A percentile compares a stretch with the other conserved stretches of the same genome.
These are phyloP conservation scores for Neoscelio sp. DNA, from an alignment of 2,888 invertebrate species.

Conservation along the genomic window DNA sequence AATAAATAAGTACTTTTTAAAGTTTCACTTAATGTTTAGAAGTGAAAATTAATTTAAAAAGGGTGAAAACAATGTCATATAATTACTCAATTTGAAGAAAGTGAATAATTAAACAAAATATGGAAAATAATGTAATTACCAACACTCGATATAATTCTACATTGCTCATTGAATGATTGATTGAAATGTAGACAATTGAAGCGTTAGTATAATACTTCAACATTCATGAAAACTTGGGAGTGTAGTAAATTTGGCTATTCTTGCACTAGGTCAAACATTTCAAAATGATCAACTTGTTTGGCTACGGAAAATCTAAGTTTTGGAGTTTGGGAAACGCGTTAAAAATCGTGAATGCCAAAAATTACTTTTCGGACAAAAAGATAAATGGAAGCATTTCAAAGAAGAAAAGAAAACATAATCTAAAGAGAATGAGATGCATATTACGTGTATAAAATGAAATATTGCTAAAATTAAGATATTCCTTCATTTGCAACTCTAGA, in stretches of 20 bases:
- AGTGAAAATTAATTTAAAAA: slow-evolving; percentile 1
- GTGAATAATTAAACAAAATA: background rate
- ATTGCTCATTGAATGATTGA: slow-evolving; percentile 11
- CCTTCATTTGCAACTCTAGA: no score
- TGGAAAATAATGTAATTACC: background rate
- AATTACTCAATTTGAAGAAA: slow-evolving; percentile 7
- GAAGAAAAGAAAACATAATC: slow-evolving; percentile 27
- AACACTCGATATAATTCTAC: background rate
- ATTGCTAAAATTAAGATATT: no score
- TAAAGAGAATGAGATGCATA: slow-evolving; percentile 18
- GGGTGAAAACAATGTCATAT: slow-evolving; percentile 9
- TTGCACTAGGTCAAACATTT: slow-evolving; percentile 32
- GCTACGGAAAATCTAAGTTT: slow-evolving; percentile 27
- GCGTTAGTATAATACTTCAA: slow-evolving; percentile 4
- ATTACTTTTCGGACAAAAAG: slow-evolving; percentile 25
- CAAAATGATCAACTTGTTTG: slow-evolving; percentile 47
- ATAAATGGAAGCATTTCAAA: slow-evolving; percentile 4
- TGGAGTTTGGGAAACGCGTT: slow-evolving; percentile 24
- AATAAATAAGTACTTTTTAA: no score
- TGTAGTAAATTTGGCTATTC: slow-evolving; percentile 19
- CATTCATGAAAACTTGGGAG: background rate
- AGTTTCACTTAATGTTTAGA: slow-evolving; percentile 13
- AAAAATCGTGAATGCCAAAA: slow-evolving; percentile 50
- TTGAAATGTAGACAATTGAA: background rate
- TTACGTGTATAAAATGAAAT: slow-evolving; percentile 10